Base-by-base conservation (phyloP, 2,797 vertebrate genomes). In the Masticophis lateralis region DNA sequence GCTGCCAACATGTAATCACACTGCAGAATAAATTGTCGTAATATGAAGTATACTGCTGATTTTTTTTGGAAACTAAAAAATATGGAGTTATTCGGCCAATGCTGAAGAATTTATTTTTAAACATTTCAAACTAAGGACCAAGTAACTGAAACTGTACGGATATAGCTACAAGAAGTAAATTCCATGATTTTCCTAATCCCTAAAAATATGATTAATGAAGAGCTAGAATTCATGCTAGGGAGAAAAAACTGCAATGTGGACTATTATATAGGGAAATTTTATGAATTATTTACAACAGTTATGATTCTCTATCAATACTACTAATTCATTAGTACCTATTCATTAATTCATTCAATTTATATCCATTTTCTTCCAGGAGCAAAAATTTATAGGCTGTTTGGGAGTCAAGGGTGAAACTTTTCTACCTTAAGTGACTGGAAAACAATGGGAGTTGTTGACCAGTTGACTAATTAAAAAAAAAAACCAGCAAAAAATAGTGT, bases 1-100 rank as follows among this genome's bases (percentile, higher is more conserved):
- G 95, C 74, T 97, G 96, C 96, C 96, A 97, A 97, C 96, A 97
- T 94, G 95, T 96, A 97, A 97, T 97, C 97, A 97, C 92, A 95
- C 94, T 96, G 94, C 97, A 96, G 96, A 96, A 97, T 96, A 97
- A 97, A 97, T 97, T 95, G 97, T 95, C 96, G 37, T 93, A 95
- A 94, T 96, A 96, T 96, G 95, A 95, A 97, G 94, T 97, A 94
- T 95, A 95, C 89, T 96, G 95, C 51, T 95, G 96, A 97, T 95
- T 95, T 32, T 86, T 43, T 83, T 43, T 11, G 66, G 13, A 93
- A 92, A 89, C 92, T 93, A 92, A 96, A 96, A 96, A 96, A 28
- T 94, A n/a, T 96, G 55, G 93, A 94, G 95, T 95, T 94, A 93
- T 94, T 96, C 87, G 95, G 95, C 95, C 92, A 95, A 95, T 96